phyloP scores from a whole-genome alignment of 2,888 invertebrate species.

The Coronaproctus castanopsis region DNA sequence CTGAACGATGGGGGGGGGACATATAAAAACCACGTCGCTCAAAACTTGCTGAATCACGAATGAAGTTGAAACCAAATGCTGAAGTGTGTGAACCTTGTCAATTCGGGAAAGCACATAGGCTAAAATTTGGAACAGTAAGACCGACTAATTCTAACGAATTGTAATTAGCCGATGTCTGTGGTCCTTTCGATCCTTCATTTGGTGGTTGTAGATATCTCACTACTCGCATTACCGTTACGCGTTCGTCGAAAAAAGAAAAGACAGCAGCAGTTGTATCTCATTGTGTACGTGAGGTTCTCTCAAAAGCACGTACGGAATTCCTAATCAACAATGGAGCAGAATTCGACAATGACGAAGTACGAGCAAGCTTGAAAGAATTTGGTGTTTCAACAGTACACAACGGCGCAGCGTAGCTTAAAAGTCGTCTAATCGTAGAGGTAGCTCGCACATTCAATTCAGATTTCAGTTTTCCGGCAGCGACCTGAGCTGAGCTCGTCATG shows the following conservation, averaged over 20 bases:
- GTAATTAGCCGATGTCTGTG: not conserved
- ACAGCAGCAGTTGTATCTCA: not conserved
- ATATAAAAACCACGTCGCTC: no score
- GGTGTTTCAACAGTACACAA: slow-evolving; percentile 17
- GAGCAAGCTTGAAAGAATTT: slow-evolving; percentile 16
- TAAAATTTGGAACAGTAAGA: slow-evolving; percentile 1
- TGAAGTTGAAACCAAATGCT: not conserved
- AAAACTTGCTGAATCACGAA: not conserved
- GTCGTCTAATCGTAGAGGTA: slow-evolving; percentile 16
- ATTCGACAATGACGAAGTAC: slow-evolving; percentile 16
- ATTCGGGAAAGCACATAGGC: not conserved
- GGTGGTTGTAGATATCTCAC: not conserved
- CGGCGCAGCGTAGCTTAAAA: slow-evolving; percentile 17
- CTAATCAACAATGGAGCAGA: slow-evolving; percentile 23
- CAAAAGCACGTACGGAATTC: slow-evolving; percentile 17
- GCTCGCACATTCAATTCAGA: slow-evolving; percentile 16
- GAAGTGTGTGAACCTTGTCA: slow-evolving; percentile 1
- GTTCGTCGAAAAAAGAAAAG: not conserved
- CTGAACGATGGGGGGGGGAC: not conserved
- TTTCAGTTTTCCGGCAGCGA: slow-evolving; percentile 14
- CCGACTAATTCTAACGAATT: slow-evolving; percentile 19
- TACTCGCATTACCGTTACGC: not conserved
- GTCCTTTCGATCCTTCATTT: not conserved
- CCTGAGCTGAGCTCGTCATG: slow-evolving; percentile 16
- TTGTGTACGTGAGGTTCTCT: not conserved